phyloP scores from a whole-genome alignment of 2,113 vertebrate genomes.

The Gambusia affinis region DNA sequence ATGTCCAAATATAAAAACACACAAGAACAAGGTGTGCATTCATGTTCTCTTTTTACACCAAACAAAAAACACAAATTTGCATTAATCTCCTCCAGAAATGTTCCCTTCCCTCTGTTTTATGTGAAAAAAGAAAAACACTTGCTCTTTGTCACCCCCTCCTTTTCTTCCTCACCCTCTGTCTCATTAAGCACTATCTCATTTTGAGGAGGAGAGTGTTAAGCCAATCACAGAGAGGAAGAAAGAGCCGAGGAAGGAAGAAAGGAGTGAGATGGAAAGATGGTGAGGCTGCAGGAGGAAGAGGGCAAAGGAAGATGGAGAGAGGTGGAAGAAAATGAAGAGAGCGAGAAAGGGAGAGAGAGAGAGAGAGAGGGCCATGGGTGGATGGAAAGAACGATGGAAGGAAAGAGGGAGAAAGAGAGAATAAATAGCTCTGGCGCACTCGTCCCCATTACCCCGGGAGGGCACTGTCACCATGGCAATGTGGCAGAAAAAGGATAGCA shows the following conservation, averaged over 20 bases:
- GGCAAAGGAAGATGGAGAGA: slow-evolving; percentile 48
- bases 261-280: slow-evolving; percentile 37
- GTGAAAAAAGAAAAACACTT: slow-evolving; percentile 58
- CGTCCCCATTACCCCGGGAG: slow-evolving; percentile 82
- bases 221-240: slow-evolving; percentile 73
- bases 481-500: slow-evolving; percentile 83
- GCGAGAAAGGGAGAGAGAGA: slow-evolving; percentile 59
- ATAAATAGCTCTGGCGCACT: slow-evolving; percentile 80
- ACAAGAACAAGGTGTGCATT: slow-evolving; percentile 7
- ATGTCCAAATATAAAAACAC: neutral
- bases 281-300: slow-evolving; percentile 63
- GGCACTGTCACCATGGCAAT: slow-evolving; percentile 84
- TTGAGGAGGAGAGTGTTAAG: slow-evolving; percentile 71
- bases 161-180: slow-evolving; percentile 66
- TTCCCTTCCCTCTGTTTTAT: slow-evolving; percentile 53
- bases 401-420: slow-evolving; percentile 67
- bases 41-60: slow-evolving; percentile 46
- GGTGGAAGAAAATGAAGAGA: slow-evolving; percentile 14
- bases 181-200: slow-evolving; percentile 75
- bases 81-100: slow-evolving; percentile 67
- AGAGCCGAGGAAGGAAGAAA: slow-evolving; percentile 61
- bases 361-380: slow-evolving; percentile 30
- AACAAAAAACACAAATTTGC: slow-evolving; percentile 58
- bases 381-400: slow-evolving; percentile 27
- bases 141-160: slow-evolving; percentile 72